Percentiles rank a stretch among this genome's conserved stretches.
Conservation (phyloP, 2,888 invertebrate species). For the Argyresthia goedartella region DNA sequence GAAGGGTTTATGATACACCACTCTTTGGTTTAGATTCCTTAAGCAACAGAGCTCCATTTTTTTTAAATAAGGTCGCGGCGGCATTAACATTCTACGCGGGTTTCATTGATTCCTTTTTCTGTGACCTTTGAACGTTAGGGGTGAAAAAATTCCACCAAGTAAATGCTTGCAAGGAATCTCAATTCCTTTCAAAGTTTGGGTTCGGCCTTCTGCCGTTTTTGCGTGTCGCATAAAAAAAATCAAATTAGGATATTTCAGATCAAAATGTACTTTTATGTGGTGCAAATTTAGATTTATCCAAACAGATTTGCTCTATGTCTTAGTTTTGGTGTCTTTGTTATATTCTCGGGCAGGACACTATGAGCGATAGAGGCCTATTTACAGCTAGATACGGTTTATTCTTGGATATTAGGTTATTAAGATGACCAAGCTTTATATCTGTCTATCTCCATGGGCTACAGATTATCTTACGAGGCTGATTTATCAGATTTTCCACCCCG, state of each 20-base stretch:
- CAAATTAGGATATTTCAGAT: too few species aligned
- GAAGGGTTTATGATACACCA: too few species aligned
- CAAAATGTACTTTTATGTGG: too few species aligned
- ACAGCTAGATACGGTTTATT: neutral
- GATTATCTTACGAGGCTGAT: too few species aligned
- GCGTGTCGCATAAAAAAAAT: neutral
- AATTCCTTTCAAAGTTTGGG: neutral
- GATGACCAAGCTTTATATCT: neutral
- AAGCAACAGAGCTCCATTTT: neutral
- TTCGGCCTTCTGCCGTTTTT: neutral
- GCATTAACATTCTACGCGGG: neutral
- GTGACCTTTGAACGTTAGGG: slow-evolving; percentile 1
- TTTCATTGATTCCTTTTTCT: neutral
- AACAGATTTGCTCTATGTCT: too few species aligned
- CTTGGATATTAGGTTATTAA: neutral
- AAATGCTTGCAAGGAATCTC: neutral
- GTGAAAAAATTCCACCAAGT: neutral
- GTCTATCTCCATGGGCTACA: neutral
- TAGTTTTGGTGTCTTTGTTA: too few species aligned
- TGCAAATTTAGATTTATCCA: too few species aligned
- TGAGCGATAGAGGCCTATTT: neutral
- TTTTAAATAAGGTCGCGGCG: neutral
- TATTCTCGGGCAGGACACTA: neutral
- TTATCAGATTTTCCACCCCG: too few species aligned
- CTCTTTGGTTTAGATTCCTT: too few species aligned